Evolutionary conservation across 1,140 invertebrate genomes (phyloP), one percentile per base, ranked within the genome.

Genomic region (Procambarus virginalis): DNA sequence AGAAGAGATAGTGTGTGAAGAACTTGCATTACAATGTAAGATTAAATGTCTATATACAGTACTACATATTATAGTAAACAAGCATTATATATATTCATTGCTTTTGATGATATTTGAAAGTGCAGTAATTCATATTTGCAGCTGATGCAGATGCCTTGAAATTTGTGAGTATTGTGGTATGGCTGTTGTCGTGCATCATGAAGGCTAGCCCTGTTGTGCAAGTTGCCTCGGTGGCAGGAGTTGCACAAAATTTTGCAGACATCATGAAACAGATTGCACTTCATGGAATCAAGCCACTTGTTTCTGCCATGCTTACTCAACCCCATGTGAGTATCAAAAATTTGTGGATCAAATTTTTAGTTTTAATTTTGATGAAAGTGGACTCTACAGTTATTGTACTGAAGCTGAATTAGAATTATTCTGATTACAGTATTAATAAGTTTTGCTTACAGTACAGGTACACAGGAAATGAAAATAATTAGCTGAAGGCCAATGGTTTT

Each of bases 121-220:
- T 17, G 34, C 68, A 73, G n/a, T 45, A 73, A 20, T 73, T 34
- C 2, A 34, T 20, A 9, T 34, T 73, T 73, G n/a, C 22, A 73
- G 68, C 8, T 73, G 17, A 80, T 14, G n/a, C 20, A 4, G 60
- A 68, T 8, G 17, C 51, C 46, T 17, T 70, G 10, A 51, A 88
- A 58, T 80, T 88, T 55, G 64, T 80, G 70, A 88, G 86, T 45
- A 17, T 68, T 17, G 64, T 88, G 79, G 79, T 88, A 46, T 80
- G 58, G 86, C 14, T 88, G 48, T 51, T 81, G 46, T 80, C 77
- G n/a, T 64, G 64, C 9, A 55, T 88, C n/a, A 51, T 88, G 86
- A 64, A 75, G 78, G 86, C 78, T 78, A 88, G 77, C 34, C 60
- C 78, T 2, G 17, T 34, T 46, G 14, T 88, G 68, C 79, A 82